Base-by-base conservation (phyloP, 2,888 invertebrate species). In the Celastrina argiolus region DNA sequence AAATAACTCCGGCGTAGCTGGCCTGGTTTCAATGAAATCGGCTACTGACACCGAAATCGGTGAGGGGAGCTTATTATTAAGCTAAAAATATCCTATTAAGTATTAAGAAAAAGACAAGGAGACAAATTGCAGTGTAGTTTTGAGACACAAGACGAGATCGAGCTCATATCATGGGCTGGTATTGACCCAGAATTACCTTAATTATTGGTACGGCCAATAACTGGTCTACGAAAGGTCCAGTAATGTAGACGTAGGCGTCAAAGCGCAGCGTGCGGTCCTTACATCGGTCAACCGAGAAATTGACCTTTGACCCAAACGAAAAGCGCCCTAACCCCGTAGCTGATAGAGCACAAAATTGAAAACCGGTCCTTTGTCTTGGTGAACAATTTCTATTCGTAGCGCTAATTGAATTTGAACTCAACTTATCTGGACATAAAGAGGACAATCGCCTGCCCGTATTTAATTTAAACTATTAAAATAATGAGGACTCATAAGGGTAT, bases 401-500 rank as follows among this genome's bases (percentile, higher is more conserved):
- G 42, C 16, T 66, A 67, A 69, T 68, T 67, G 59, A 80, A 72
- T 77, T 71, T 71, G 67, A 69, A 72, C 78, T 77, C 69, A 83
- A 75, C 68, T 7, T 2, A 16, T n/a, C 5, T 36, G 8, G 0
- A 0, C 26, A 69, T 79, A 80, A 71, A 75, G 77, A 76, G 67
- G 65, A 67, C 66, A 74, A 78, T 76, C 1, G 67, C 16, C 66
- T 73, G 73, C 2, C 22, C 2, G n/a, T 59, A 41, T 22, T 58
- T 67, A 72, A 74, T 84, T 85, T 82, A 84, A 77, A 84, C 83
- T 83, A 85, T 87, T 87, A 87, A 86, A 88, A 87, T 89, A 87
- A 88, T 87, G 87, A 85, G 84, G 78, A 75, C 81, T 84, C 84
- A 84, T 84, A 78, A 84, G 85, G 85, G 85, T 84, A 83, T 81